These are phyloP conservation scores for Cerastoderma edule DNA, from an alignment of 2,888 invertebrate genomes.

Conservation along the genomic window DNA sequence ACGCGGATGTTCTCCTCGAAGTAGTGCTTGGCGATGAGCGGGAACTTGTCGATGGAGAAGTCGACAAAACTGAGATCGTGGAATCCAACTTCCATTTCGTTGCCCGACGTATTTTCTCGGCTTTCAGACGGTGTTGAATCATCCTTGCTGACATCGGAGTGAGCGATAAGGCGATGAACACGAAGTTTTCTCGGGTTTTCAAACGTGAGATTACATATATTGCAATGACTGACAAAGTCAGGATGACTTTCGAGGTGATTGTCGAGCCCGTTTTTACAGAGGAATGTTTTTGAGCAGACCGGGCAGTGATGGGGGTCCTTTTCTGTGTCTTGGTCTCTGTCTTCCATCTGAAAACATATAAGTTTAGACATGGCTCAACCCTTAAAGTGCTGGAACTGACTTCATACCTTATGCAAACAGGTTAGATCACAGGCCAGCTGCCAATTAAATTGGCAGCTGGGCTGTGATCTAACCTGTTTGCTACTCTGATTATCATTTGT, in stretches of 20 bases:
- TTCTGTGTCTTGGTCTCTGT: conserved; percentile 28
- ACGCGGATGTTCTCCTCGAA: conserved; percentile 87
- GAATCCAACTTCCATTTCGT: conserved; percentile 70
- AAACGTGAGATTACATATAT: conserved; percentile 90
- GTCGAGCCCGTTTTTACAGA: conserved; percentile 86
- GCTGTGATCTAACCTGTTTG: too few species aligned
- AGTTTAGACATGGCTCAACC: too few species aligned
- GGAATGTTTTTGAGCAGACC: conserved; percentile 88
- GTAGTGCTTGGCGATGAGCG: conserved; percentile 90
- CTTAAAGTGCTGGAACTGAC: too few species aligned
- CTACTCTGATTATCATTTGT: too few species aligned
- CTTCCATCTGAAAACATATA: conserved; percentile 29
- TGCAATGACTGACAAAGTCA: conserved; percentile 88
- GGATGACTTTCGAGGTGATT: conserved; percentile 89
- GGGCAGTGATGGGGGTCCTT: conserved; percentile 85
- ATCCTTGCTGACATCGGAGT: conserved; percentile 75
- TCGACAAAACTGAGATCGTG: conserved; percentile 90
- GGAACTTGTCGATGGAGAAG: conserved; percentile 91
- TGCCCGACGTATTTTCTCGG: conserved; percentile 33
- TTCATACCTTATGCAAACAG: too few species aligned
- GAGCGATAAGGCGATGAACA: conserved; percentile 88
- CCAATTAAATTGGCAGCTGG: too few species aligned
- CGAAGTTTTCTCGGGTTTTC: conserved; percentile 89
- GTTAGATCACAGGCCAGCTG: too few species aligned
- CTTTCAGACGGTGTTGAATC: conserved; percentile 11